These are phyloP conservation scores for Alaudala cheleensis DNA, from an alignment of 2,113 vertebrate species.

Conservation along the genomic window DNA sequence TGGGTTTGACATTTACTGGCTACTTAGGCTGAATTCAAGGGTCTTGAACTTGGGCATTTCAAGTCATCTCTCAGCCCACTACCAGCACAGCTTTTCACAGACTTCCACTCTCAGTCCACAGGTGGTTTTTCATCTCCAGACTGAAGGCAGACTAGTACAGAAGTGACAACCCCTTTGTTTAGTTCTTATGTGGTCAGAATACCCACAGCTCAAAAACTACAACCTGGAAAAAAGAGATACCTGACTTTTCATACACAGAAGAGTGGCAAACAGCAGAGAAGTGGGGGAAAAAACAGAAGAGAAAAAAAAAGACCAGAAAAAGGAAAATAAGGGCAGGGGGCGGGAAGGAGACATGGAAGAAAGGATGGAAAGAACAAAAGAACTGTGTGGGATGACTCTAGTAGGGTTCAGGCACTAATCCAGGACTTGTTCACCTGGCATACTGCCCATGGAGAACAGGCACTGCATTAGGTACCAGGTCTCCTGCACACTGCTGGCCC, in stretches of 20 bases:
- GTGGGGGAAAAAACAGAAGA: background rate
- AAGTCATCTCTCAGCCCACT: background rate
- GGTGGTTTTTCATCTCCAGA: background rate
- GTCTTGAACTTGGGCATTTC: background rate
- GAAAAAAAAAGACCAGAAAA: background rate
- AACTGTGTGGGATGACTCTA: background rate
- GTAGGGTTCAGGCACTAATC: background rate
- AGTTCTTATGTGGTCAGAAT: background rate
- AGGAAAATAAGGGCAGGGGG: fast-evolving
- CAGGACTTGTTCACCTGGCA: background rate
- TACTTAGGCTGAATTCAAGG: background rate
- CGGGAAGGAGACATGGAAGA: background rate
- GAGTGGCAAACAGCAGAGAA: background rate
- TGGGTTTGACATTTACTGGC: background rate
- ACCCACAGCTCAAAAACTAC: background rate
- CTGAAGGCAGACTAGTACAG: background rate
- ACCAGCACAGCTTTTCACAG: fast-evolving
- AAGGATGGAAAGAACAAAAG: background rate
- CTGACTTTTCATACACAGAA: background rate
- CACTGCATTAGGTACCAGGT: background rate
- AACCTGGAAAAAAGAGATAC: background rate
- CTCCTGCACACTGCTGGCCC: background rate
- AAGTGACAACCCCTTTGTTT: background rate
- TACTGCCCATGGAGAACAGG: background rate
- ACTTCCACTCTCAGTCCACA: background rate